Conservation (phyloP, 2,797 vertebrate genomes). For the Calcarius lapponicus region DNA sequence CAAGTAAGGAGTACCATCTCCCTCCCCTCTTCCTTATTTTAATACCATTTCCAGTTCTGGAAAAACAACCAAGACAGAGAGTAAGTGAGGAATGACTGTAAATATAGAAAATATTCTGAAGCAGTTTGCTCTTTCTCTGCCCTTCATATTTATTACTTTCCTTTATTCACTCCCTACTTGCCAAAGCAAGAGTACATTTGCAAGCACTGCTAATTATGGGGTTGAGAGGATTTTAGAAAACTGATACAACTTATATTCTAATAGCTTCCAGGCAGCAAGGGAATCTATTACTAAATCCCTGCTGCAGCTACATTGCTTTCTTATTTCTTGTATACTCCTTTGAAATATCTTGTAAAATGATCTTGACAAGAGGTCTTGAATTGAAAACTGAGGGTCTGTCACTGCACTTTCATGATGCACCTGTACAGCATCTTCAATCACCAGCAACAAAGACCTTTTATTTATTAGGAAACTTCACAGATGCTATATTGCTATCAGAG, state of each 20-base stretch:
- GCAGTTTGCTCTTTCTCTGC: not conserved
- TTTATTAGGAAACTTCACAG: constrained; percentile 70
- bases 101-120: not conserved
- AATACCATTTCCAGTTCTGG: not conserved
- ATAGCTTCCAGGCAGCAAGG: constrained; percentile 8
- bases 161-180: not conserved
- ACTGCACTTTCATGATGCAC: constrained; percentile 65
- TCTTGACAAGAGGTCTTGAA: constrained; percentile 61
- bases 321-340: constrained; percentile 39
- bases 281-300: constrained; percentile 4
- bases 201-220: not conserved
- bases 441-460: constrained; percentile 52
- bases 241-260: not conserved
- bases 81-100: not conserved
- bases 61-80: not conserved
- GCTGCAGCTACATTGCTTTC: not conserved
- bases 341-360: constrained; percentile 52
- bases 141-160: not conserved
- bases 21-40: not conserved
- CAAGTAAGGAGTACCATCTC: not conserved
- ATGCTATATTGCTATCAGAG: constrained; percentile 60
- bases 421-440: constrained; percentile 62
- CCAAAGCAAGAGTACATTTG: not conserved
- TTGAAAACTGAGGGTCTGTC: constrained; percentile 28
- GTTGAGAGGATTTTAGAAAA: constrained; percentile 28